A percentile compares a stretch with the other conserved stretches of the same genome.
Evolutionary conservation across 2,888 invertebrate species (phyloP).

Genomic region (Leptopilina syphax): DNA sequence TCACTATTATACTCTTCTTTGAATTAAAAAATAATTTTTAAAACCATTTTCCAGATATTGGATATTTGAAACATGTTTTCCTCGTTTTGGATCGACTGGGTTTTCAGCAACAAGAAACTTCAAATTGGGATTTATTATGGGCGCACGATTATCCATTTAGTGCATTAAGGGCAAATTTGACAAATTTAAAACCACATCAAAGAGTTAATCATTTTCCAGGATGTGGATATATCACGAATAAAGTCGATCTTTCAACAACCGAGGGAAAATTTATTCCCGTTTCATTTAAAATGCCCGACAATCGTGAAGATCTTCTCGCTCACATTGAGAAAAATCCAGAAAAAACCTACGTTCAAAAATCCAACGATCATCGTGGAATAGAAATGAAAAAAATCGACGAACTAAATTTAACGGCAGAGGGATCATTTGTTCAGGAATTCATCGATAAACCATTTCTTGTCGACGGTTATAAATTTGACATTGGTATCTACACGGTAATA

Average conservation of each 20-base stretch:
- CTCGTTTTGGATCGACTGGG: conserved; percentile 87
- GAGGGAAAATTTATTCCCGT: conserved; percentile 88
- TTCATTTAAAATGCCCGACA: conserved; percentile 91
- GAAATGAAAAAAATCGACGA: conserved; percentile 84
- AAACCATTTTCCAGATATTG: conserved; percentile 75
- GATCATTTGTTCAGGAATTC: conserved; percentile 94
- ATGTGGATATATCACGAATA: conserved; percentile 94
- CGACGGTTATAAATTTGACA: conserved; percentile 96
- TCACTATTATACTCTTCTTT: not conserved
- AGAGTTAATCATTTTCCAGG: conserved; percentile 96
- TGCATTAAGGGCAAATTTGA: conserved; percentile 79
- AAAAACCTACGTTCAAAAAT: conserved; percentile 92
- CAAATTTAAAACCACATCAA: conserved; percentile 84
- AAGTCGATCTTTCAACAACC: conserved; percentile 90
- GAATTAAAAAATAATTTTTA: not conserved
- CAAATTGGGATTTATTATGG: conserved; percentile 94
- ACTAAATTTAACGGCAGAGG: conserved; percentile 84
- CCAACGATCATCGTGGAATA: conserved; percentile 94
- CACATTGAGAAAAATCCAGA: conserved; percentile 84
- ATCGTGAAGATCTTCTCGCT: conserved; percentile 83
- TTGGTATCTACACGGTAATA: conserved; percentile 94
- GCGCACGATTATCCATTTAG: conserved; percentile 95
- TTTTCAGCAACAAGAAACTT: conserved; percentile 80
- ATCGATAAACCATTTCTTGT: conserved; percentile 92
- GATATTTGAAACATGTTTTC: conserved; percentile 89